These are phyloP conservation scores for Lacerta bilineata DNA, from an alignment of 2,797 vertebrate genomes.

Conservation along the genomic window DNA sequence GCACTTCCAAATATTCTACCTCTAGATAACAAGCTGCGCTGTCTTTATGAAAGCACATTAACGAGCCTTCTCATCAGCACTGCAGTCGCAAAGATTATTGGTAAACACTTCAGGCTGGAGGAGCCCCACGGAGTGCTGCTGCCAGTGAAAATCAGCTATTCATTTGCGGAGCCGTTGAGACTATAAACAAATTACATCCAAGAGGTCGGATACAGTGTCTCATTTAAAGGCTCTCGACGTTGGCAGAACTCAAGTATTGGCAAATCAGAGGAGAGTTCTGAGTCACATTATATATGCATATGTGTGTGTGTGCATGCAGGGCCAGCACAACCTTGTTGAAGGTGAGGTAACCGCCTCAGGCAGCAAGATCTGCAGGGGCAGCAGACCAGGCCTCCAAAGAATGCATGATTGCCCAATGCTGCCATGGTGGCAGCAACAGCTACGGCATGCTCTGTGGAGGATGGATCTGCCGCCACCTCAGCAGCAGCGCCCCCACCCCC, in stretches of 20 bases:
- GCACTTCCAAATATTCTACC: neutral
- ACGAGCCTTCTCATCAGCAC: neutral
- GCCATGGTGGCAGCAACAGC: too few species aligned
- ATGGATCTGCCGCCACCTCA: too few species aligned
- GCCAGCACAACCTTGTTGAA: too few species aligned
- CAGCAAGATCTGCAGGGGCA: too few species aligned
- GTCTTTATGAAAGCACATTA: neutral
- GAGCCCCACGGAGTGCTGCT: neutral
- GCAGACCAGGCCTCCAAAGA: too few species aligned
- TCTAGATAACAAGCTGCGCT: neutral
- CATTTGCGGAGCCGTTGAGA: slow-evolving; percentile 2
- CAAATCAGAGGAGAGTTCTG: slow-evolving; percentile 11
- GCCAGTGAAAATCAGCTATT: neutral
- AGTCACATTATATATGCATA: neutral
- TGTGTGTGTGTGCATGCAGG: too few species aligned
- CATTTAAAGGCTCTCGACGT: slow-evolving; percentile 4
- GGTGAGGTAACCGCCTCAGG: too few species aligned
- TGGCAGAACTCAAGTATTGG: neutral
- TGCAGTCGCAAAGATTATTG: neutral
- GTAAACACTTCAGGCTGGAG: slow-evolving; percentile 26
- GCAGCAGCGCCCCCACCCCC: too few species aligned
- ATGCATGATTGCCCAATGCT: too few species aligned
- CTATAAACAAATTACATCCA: neutral
- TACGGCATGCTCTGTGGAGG: too few species aligned
- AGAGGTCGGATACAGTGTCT: neutral